These are phyloP conservation scores for Drosophila anceps DNA, from an alignment of 2,888 invertebrate genomes.

Conservation along the genomic window DNA sequence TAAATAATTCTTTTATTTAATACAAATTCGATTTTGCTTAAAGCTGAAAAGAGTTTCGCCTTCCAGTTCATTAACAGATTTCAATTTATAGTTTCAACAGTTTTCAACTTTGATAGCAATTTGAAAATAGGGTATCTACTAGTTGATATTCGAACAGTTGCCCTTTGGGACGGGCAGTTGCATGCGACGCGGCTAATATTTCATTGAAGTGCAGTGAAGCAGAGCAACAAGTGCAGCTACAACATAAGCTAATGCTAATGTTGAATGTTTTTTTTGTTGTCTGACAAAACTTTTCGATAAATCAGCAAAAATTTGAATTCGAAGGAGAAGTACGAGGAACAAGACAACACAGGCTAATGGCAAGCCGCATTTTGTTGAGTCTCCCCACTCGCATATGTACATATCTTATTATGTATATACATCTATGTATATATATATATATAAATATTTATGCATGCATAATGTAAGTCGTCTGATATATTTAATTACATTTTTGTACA, in stretches of 20 bases:
- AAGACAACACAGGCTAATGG: not conserved
- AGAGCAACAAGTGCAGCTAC: conserved; percentile 39
- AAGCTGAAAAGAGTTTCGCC: no score
- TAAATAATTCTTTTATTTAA: no score
- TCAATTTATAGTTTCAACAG: no score
- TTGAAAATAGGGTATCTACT: conserved; percentile 4
- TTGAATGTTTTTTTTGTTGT: conserved; percentile 11
- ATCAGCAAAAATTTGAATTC: conserved; percentile 40
- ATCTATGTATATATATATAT: not conserved
- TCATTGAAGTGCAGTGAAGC: conserved; percentile 46
- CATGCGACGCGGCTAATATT: conserved; percentile 44
- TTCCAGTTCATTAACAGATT: no score
- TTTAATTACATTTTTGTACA: conserved; percentile 59
- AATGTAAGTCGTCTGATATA: conserved; percentile 24
- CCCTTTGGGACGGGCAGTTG: conserved; percentile 7
- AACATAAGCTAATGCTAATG: conserved; percentile 32
- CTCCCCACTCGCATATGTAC: conserved; percentile 10
- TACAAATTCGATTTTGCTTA: no score
- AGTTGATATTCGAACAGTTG: not conserved
- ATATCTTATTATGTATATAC: not conserved
- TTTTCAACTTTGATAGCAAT: not conserved
- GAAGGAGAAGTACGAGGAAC: conserved; percentile 29
- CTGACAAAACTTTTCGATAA: conserved; percentile 26
- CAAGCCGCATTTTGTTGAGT: conserved; percentile 23
- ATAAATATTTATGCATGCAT: conserved; percentile 1